A percentile compares a stretch with the other conserved stretches of the same genome.
phyloP scores from a whole-genome alignment of 2,113 vertebrate species.

The Bothrops jararaca region DNA sequence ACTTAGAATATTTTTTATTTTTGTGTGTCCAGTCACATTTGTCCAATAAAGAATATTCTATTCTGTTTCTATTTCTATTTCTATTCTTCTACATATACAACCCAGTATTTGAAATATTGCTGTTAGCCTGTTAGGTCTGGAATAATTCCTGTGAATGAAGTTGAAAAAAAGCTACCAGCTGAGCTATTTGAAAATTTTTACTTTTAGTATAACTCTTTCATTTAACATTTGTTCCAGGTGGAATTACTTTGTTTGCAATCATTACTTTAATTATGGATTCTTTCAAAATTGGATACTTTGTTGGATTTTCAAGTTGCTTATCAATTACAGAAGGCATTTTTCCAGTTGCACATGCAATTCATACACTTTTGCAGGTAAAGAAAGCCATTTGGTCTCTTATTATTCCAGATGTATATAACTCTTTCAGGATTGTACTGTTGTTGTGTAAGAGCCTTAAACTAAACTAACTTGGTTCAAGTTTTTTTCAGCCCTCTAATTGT shows the following conservation, averaged over 20 bases:
- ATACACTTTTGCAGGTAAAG: slow-evolving; percentile 90
- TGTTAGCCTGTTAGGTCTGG: neutral
- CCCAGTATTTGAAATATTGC: neutral
- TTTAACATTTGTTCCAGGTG: slow-evolving; percentile 70
- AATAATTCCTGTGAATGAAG: neutral
- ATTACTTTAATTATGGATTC: slow-evolving; percentile 90
- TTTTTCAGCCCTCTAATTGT: neutral
- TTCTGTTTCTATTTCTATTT: neutral
- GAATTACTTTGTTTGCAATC: slow-evolving; percentile 86
- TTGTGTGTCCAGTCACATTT: neutral
- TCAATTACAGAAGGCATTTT: slow-evolving; percentile 86
- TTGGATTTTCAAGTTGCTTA: slow-evolving; percentile 86
- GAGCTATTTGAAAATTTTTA: neutral
- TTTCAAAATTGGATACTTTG: slow-evolving; percentile 90
- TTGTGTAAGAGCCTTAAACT: neutral
- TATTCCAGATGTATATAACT: neutral
- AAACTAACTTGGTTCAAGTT: neutral
- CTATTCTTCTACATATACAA: neutral
- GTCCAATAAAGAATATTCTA: neutral
- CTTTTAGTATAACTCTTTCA: slow-evolving; percentile 6
- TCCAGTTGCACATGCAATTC: slow-evolving; percentile 83
- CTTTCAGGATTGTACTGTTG: neutral
- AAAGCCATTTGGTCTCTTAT: slow-evolving; percentile 34
- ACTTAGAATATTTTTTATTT: neutral
- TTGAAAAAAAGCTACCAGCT: neutral